Base-by-base conservation (phyloP, 1,140 invertebrate species). In the Brachystomella parvula region DNA sequence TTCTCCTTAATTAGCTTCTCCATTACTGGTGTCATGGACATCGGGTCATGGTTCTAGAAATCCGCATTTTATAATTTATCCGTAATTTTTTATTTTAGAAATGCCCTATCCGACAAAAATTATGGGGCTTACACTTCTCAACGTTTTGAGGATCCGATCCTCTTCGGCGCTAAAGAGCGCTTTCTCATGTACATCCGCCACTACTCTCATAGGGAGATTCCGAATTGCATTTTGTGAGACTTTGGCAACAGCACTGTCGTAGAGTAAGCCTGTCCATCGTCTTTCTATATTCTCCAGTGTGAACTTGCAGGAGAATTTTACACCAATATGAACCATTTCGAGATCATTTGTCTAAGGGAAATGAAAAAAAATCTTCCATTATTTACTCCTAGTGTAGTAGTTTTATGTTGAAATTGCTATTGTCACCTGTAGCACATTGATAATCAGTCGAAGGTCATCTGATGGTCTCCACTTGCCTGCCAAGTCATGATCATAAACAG, bases 261-360 rank as follows among this genome's bases (percentile, higher is more conserved):
- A 98, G 1, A 98, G 79, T 56, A 99, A 76, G 12, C 92, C 89
- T 81, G 95, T 95, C 95, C 95, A 98, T 64, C 96, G 84, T 66
- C 94, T 90, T 75, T 96, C 91, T 30, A 98, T 85, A 77, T 99
- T 94, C 77, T 90, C 87, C 17, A 96, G 78, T 0, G 92, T 94
- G 76, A 97, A 98, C 69, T 90, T 86, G 76, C 93, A 96, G 0
- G 94, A 95, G 81, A 99, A 98, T 77, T 96, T 97, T 2, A 94
- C 87, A 28, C 93, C 92, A 69, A 89, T 81, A 76, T 96, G 90
- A 6, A 98, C 94, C 74, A 85, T 84, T 35, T 85, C 82, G 39
- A 96, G 77, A 77, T 96, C 92, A 80, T 90, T 91, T 3, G 90
- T 90, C 85, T 92, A 44, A 44, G 39, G 39, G 39, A 44, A 44